Percentiles rank a stretch among this genome's conserved stretches.
These are phyloP conservation scores for Cynaeus angustus DNA, from an alignment of 2,888 invertebrate genomes.

Conservation along the genomic window DNA sequence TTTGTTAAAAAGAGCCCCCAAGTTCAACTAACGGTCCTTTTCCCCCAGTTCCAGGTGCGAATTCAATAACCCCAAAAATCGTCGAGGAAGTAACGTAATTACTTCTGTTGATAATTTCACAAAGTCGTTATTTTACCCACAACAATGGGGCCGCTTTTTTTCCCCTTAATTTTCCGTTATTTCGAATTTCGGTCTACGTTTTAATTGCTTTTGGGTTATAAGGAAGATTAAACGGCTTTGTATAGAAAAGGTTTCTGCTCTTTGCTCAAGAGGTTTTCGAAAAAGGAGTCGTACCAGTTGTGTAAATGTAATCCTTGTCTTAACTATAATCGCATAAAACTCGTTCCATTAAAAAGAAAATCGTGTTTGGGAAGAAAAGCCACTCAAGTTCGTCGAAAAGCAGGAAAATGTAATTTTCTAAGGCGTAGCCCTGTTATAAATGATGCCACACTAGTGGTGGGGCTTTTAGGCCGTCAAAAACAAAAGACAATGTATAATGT, in stretches of 20 bases:
- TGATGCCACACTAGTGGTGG: background rate
- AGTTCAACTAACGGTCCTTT: background rate
- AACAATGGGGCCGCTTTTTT: background rate
- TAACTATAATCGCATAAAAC: slow-evolving; percentile 9
- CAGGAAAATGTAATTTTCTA: slow-evolving; percentile 3
- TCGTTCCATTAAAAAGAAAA: slow-evolving; percentile 13
- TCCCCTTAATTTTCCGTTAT: slow-evolving; percentile 2
- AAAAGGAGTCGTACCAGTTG: background rate
- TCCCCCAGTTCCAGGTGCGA: background rate
- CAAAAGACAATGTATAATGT: too few relatives aligned
- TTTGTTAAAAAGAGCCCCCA: background rate
- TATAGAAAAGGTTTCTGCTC: background rate
- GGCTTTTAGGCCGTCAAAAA: too few relatives aligned
- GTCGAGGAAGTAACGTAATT: slow-evolving; percentile 1
- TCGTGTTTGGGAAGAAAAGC: slow-evolving; percentile 16
- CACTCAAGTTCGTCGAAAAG: slow-evolving; percentile 6
- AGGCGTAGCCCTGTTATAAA: slow-evolving; percentile 1
- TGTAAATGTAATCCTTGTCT: slow-evolving; percentile 15
- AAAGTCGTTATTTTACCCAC: background rate
- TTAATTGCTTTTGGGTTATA: background rate
- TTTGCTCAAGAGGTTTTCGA: background rate
- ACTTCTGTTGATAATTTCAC: background rate
- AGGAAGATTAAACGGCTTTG: slow-evolving; percentile 1
- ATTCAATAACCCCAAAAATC: background rate
- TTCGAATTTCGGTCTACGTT: background rate